Evolutionary conservation across 2,888 invertebrate genomes (phyloP).

Genomic region (Rotaria sp.): DNA sequence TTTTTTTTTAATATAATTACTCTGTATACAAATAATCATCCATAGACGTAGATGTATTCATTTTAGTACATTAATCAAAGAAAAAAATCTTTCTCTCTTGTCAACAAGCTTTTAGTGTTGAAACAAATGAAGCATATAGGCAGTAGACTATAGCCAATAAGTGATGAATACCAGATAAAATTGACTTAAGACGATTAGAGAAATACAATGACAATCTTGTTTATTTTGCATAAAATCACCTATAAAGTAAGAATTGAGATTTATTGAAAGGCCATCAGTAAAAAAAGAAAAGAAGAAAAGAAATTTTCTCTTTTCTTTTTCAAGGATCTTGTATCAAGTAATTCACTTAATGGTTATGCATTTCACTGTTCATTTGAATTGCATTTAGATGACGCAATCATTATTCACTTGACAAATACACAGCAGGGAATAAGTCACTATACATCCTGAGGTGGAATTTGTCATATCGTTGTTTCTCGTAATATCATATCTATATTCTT

Average conservation of each 20-base stretch:
- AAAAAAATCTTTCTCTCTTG: neutral
- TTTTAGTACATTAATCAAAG: neutral
- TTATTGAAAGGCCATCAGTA: neutral
- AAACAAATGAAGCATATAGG: neutral
- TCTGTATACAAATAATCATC: too few relatives aligned
- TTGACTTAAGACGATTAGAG: neutral
- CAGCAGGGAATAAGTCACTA: neutral
- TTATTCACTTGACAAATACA: neutral
- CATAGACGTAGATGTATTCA: neutral
- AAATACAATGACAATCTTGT: neutral
- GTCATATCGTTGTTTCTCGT: too few relatives aligned
- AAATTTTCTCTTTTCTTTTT: neutral
- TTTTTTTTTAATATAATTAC: too few relatives aligned
- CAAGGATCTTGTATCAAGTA: neutral
- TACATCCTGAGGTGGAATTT: neutral
- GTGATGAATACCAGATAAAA: neutral
- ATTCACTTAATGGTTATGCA: slow-evolving; percentile 9
- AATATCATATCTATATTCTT: too few relatives aligned
- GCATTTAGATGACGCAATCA: neutral
- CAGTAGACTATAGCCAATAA: neutral
- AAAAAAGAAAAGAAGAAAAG: neutral
- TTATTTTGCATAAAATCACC: neutral
- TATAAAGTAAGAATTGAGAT: neutral
- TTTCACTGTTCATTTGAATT: neutral
- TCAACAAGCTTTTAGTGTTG: neutral